Evolutionary conservation across 2,888 invertebrate species (phyloP).

Genomic region (Harmothoe impar): DNA sequence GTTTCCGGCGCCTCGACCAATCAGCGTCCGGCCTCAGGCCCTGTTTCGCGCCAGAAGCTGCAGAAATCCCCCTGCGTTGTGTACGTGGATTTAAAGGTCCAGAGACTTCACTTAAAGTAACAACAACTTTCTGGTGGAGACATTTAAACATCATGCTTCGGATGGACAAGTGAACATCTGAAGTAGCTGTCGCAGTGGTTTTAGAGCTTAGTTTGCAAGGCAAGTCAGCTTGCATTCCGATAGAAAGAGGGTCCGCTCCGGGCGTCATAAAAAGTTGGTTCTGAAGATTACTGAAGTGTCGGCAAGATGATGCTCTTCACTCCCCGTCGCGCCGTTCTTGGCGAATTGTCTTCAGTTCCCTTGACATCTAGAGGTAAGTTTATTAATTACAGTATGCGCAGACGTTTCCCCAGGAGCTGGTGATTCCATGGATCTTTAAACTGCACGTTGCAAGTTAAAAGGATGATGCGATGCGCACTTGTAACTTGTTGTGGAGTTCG

Average conservation of each 20-base stretch:
- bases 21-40: neutral
- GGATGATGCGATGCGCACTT: neutral
- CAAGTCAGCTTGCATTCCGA: neutral
- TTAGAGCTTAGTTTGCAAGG: neutral
- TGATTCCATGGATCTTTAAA: too few species aligned
- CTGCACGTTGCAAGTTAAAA: too few species aligned
- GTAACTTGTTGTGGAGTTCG: constrained; percentile 5
- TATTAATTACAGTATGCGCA: too few species aligned
- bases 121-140: neutral
- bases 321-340: constrained; percentile 6
- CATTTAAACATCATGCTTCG: too few species aligned
- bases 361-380: constrained; percentile 32
- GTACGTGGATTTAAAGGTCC: constrained; percentile 47
- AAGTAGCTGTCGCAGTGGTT: too few species aligned
- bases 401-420: too few species aligned
- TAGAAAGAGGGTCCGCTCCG: neutral
- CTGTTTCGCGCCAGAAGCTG: constrained; percentile 45
- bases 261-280: neutral
- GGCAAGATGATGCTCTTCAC: constrained; percentile 48
- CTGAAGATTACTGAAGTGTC: neutral
- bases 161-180: too few species aligned
- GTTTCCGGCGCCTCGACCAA: constrained; percentile 45
- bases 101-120: neutral
- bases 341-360: constrained; percentile 1
- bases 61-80: neutral